Percentiles rank a stretch among this genome's conserved stretches.
Evolutionary conservation across 2,797 vertebrate species (phyloP).

Genomic region (Phoxinus dragarum): DNA sequence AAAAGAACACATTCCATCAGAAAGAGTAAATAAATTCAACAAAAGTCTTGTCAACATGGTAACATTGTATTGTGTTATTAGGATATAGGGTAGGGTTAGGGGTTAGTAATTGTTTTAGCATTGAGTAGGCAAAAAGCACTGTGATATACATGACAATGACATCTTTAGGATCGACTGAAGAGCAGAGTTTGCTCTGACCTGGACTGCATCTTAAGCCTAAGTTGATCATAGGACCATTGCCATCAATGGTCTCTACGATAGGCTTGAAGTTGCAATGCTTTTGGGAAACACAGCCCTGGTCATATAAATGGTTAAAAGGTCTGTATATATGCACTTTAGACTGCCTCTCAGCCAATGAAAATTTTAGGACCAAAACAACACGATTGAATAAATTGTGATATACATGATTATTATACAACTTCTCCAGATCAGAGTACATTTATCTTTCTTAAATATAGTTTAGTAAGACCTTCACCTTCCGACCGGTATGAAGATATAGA

Average conservation of each 20-base stretch:
- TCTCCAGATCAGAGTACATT: neutral
- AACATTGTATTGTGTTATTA: neutral
- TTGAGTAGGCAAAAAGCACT: no score
- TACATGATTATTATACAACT: neutral
- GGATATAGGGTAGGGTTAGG: neutral
- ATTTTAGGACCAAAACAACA: neutral
- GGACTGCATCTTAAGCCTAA: neutral
- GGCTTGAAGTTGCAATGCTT: neutral
- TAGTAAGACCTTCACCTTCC: constrained; percentile 82
- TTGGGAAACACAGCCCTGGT: neutral
- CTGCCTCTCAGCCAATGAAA: neutral
- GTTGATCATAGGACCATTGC: neutral
- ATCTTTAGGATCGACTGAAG: neutral
- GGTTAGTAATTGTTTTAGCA: neutral
- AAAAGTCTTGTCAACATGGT: neutral
- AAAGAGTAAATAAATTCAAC: neutral
- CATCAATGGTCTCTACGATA: neutral
- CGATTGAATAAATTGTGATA: neutral
- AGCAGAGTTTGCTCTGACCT: neutral
- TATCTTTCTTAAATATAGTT: neutral
- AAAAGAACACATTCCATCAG: neutral
- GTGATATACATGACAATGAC: no score
- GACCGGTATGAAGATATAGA: constrained; percentile 92
- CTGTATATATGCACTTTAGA: neutral
- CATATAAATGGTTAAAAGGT: neutral